Base-by-base conservation (phyloP, 2,888 invertebrate genomes). In the Amaurobius ferox region DNA sequence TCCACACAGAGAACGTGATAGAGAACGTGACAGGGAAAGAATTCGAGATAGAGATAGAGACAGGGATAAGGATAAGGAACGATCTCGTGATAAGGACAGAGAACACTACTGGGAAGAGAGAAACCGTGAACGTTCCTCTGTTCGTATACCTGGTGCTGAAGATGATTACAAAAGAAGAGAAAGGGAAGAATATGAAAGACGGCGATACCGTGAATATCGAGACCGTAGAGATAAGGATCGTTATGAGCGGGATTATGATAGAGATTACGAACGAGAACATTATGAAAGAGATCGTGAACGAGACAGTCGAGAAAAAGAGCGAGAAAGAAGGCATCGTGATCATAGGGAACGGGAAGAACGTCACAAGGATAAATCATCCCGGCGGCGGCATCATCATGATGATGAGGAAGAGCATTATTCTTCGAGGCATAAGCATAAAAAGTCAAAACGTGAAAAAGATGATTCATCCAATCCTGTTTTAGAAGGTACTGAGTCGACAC, bases 371-470 rank as follows among this genome's bases (percentile, higher is more conserved):
- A 67, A 79, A 13, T 85, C 87, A 3, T 78, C 78, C 19, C 26
- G 87, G 16, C 62, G 85, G 1, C 87, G 79, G 29, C 87, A 85
- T 66, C 79, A 83, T 30, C 79, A 83, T 16, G 87, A 87, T 1
- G 87, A 87, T 0, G 83, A 87, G 0, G 83, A 87, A 7, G 76
- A 85, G 40, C 78, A 80, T 62, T 78, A 74, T 3, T 88, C 88
- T 1, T 86, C 86, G 0, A 73, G 88, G 7, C 88, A 88, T 67
- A 88, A 88, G 64, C 88, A 88, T 44, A 88, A 88, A 44, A 73
- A 88, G 61, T 86, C 88, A 9, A 88, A 87, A 71, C 61, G 88
- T 29, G 88, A 88, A 9, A 88, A 88, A 79, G 88, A 87, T n/a
- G 88, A 87, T 26, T 67, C 71, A 66, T 28, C 73, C 1, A 62